A percentile compares a stretch with the other conserved stretches of the same genome.
phyloP scores from a whole-genome alignment of 2,797 vertebrate species.

The Argyrosomus regius region DNA sequence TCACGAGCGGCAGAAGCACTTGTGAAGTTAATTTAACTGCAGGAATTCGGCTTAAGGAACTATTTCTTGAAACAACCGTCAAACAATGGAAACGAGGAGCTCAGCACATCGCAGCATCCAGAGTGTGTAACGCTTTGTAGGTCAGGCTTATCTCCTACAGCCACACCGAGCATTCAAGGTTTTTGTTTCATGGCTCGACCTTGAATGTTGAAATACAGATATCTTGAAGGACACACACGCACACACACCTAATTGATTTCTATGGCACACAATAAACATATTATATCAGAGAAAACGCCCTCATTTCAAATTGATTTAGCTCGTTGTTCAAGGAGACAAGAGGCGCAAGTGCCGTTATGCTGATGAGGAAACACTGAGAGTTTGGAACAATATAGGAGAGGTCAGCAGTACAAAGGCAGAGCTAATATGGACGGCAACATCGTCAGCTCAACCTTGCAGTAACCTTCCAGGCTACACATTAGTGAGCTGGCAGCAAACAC shows the following conservation, averaged over 20 bases:
- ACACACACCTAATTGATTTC: background rate
- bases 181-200: conserved; percentile 51
- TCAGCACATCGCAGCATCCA: conserved; percentile 47
- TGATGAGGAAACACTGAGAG: conserved; percentile 30
- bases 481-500: conserved; percentile 42
- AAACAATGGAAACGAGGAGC: conserved; percentile 27
- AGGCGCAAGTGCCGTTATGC: conserved; percentile 18
- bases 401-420: conserved; percentile 47
- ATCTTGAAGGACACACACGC: conserved; percentile 38
- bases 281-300: background rate
- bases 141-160: conserved; percentile 49
- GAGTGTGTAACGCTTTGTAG: conserved; percentile 25
- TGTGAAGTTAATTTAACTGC: conserved; percentile 11
- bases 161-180: conserved; percentile 27
- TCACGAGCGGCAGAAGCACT: conserved; percentile 14
- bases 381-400: conserved; percentile 29
- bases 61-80: conserved; percentile 25
- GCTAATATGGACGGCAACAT: conserved; percentile 25
- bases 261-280: conserved; percentile 8
- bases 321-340: conserved; percentile 13
- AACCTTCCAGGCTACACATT: conserved; percentile 41
- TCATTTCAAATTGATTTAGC: conserved; percentile 21
- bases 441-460: conserved; percentile 59
- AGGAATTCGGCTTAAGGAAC: background rate
- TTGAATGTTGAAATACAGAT: conserved; percentile 37